Conservation (phyloP, 2,113 vertebrate species). For the Azemiops feae region DNA sequence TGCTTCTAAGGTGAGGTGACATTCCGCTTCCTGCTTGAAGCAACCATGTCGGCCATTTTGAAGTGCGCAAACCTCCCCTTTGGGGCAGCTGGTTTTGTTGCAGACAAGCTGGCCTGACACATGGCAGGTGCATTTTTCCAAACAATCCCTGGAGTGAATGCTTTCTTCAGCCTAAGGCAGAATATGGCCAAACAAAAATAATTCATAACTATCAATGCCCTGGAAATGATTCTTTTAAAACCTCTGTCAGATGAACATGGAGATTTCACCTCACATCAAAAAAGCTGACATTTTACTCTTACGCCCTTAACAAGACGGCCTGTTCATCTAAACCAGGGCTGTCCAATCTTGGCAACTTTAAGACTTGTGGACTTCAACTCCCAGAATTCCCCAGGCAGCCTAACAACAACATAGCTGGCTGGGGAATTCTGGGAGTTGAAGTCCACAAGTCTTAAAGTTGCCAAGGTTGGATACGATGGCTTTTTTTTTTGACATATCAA, state of each 20-base stretch:
- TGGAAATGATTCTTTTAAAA: background rate
- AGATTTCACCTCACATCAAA: background rate
- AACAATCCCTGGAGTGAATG: slow-evolving; percentile 41
- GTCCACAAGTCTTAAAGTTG: no score
- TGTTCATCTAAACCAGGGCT: background rate
- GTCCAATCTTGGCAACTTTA: background rate
- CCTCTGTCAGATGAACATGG: background rate
- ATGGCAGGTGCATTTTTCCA: slow-evolving; percentile 45
- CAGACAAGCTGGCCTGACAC: background rate
- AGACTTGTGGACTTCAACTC: background rate
- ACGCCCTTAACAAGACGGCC: background rate
- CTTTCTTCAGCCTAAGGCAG: slow-evolving; percentile 1
- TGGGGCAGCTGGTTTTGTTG: slow-evolving; percentile 26
- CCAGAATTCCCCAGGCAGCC: background rate
- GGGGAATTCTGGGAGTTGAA: no score
- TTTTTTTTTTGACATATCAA: background rate
- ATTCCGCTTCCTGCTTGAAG: slow-evolving; percentile 37
- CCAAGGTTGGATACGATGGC: background rate
- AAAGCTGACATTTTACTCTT: background rate
- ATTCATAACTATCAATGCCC: background rate
- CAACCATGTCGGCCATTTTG: slow-evolving; percentile 48
- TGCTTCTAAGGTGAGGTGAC: slow-evolving; percentile 31
- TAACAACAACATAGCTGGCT: no score
- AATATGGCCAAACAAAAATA: background rate
- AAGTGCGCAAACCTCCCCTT: slow-evolving; percentile 28